Base-by-base conservation (phyloP, 1,140 invertebrate species). In the Cotesia glomerata region DNA sequence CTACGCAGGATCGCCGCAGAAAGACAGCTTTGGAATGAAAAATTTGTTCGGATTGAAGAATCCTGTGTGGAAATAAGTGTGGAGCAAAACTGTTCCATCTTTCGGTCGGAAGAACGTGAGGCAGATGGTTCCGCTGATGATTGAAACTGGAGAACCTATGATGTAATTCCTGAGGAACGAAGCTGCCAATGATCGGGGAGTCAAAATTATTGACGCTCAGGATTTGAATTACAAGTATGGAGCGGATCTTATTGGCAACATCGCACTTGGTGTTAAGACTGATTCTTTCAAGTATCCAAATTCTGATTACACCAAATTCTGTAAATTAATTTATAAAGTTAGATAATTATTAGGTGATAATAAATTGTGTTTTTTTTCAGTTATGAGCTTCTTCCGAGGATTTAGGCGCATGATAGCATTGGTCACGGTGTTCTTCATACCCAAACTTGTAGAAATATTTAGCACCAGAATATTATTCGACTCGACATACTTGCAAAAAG, bases 31-130 rank as follows among this genome's bases (percentile, higher is more conserved):
- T 0, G 64, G 79, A 1, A 73, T 79, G 14, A 65, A 68, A 7
- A 78, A 73, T 13, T 64, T 81, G 0, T 75, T 78, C 0, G 76
- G 87, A 76, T 76, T 82, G n/a, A 77, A 86, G 16, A 75, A 75
- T 73, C 74, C 74, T 18, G 69, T 65, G 18, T 75, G 74, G 74
- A 72, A 71, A 34, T 73, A 75, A 62, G 77, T 89, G 8, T 82
- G 86, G 3, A 81, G 77, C 4, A 86, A 86, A 73, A 78, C 90
- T 67, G 81, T 88, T 0, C 85, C 86, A 11, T 78, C 87, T 0
- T 89, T 90, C 49, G 86, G 87, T 0, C 84, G 81, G 13, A 85
- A 84, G 1, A 89, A 88, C 54, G 71, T 90, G 14, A 89, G 87
- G 18, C 78, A 78, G 4, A 79, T 89, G 71, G 89, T 89, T 71